Evolutionary conservation across 2,113 vertebrate genomes (phyloP).

Genomic region (Ellobius talpinus): DNA sequence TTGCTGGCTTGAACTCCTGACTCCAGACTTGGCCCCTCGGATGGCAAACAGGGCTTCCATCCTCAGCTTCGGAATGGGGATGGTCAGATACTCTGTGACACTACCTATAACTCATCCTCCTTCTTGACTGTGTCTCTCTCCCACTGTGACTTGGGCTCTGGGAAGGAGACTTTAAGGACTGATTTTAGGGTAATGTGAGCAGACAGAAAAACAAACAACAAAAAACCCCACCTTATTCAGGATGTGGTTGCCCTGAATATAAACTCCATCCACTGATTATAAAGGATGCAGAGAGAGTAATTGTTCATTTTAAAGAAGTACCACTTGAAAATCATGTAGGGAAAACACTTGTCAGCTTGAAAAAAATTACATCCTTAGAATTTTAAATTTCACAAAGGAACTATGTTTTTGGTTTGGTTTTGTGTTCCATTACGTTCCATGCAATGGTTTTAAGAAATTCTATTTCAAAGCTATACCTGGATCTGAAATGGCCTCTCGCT

Average conservation of each 20-base stretch:
- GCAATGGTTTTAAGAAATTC: conserved; percentile 42
- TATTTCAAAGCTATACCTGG: conserved; percentile 29
- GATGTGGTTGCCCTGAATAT: neutral
- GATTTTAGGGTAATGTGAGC: neutral
- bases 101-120: neutral
- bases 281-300: neutral
- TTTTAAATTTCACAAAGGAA: conserved; percentile 45
- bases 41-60: neutral
- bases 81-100: neutral
- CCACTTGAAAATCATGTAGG: conserved; percentile 33
- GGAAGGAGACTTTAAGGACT: neutral
- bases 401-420: neutral
- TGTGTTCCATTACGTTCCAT: neutral
- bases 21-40: neutral
- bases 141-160: neutral
- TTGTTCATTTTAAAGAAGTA: conserved; percentile 30
- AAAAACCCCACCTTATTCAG: neutral
- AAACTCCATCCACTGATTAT: neutral
- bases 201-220: neutral
- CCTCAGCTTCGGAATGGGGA: neutral
- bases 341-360: conserved; percentile 9
- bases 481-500: conserved; percentile 27
- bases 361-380: neutral
- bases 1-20: neutral
- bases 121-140: neutral